Evolutionary conservation across 2,113 vertebrate species (phyloP), one percentile per base, ranked within the genome.

Genomic region (Lasiurus cinereus): DNA sequence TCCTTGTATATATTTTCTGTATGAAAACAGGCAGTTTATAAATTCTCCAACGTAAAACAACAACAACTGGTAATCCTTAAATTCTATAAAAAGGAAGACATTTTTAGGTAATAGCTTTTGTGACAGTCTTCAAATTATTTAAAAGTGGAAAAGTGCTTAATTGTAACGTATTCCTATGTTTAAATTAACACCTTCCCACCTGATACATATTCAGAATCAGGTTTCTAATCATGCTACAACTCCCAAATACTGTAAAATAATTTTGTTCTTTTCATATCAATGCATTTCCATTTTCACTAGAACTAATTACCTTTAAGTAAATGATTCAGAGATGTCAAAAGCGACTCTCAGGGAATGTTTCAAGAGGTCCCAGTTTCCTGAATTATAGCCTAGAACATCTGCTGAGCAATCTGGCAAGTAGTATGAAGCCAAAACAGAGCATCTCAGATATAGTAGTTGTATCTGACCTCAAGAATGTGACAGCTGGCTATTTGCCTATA

Each of bases 221-320:
- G 29, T 90, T 95, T 83, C 83, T 80, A 95, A 80, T 90, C 87
- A 91, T 84, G 36, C 33, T 89, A 70, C 74, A 87, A 83, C 56
- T 94, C 56, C 43, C 56, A 86, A 94, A 93, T 74, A 96, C 13
- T 90, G 21, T 92, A 92, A 96, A 93, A 97, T 94, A 95, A 92
- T 92, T 96, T 84, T 88, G 56, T 90, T 96, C 85, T 95, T 95
- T 87, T 93, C 29, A 91, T 94, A 95, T 96, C 56, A 94, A 93
- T 90, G 74, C 82, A 67, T 96, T 95, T 97, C 95, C 79, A 91
- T 83, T 96, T 94, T 96, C 94, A 97, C 86, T 93, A 97, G 48
- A 93, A 97, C 93, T 97, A 98, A 97, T 97, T 97, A 97, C 95
- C 93, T 96, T 96, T 96, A 97, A 96, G 97, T 97, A 97, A 97